Percentiles rank a stretch among this genome's conserved stretches.
These are phyloP conservation scores for Erpobdella octoculata DNA, from an alignment of 2,888 invertebrate genomes.

Conservation along the genomic window DNA sequence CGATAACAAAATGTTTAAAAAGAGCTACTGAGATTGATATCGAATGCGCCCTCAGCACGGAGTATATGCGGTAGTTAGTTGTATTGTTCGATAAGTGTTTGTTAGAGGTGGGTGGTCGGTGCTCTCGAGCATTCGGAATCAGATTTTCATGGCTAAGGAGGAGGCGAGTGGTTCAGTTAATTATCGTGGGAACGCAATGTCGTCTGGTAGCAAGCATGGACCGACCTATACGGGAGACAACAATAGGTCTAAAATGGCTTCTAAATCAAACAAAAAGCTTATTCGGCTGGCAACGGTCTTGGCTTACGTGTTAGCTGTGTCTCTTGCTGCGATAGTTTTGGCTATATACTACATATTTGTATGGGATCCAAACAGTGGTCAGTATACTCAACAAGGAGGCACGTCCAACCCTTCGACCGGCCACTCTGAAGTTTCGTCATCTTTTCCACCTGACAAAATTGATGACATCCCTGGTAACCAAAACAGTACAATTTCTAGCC, in stretches of 20 bases:
- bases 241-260: conserved; percentile 43
- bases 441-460: not conserved
- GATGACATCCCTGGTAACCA: not conserved
- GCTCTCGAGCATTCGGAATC: too few relatives aligned
- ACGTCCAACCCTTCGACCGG: not conserved
- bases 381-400: not conserved
- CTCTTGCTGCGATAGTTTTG: conserved; percentile 82
- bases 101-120: too few relatives aligned
- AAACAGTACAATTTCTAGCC: not conserved
- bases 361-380: conserved; percentile 61
- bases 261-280: conserved; percentile 64
- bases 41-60: too few relatives aligned
- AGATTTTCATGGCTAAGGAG: not conserved
- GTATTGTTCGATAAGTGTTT: too few relatives aligned
- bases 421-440: not conserved
- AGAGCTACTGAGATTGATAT: too few relatives aligned
- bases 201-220: conserved; percentile 37
- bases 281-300: conserved; percentile 83
- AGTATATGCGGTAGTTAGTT: too few relatives aligned
- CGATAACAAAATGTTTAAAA: too few relatives aligned
- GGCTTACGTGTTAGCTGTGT: conserved; percentile 86
- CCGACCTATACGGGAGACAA: conserved; percentile 39
- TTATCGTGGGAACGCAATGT: conserved; percentile 24
- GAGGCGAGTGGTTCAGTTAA: conserved; percentile 9
- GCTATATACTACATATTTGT: conserved; percentile 87